Percentiles rank a stretch among this genome's conserved stretches.
Evolutionary conservation across 2,797 vertebrate genomes (phyloP).

Genomic region (Thunnus albacares): DNA sequence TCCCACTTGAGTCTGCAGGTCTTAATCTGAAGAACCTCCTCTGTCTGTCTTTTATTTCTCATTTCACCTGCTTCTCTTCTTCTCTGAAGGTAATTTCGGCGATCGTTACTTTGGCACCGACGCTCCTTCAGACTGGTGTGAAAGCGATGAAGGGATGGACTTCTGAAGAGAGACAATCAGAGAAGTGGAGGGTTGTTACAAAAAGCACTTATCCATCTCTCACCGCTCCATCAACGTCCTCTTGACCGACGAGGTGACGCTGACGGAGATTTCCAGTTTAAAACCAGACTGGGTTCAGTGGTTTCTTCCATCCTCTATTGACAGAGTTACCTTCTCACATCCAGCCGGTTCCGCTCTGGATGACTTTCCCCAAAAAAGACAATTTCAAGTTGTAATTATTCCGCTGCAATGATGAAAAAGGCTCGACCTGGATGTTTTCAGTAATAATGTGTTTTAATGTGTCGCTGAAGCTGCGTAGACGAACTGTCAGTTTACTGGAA

Average conservation of each 20-base stretch:
- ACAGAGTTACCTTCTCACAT: too few species aligned
- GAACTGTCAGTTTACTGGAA: constrained; percentile 18
- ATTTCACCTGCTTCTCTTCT: constrained; percentile 1
- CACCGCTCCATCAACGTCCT: not conserved
- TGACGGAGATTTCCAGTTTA: not conserved
- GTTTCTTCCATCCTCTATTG: not conserved
- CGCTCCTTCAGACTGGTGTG: constrained; percentile 88
- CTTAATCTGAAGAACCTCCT: too few species aligned
- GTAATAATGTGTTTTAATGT: constrained; percentile 12
- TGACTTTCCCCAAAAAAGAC: not conserved
- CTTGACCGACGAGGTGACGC: not conserved
- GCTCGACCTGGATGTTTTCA: not conserved
- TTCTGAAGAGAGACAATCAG: constrained; percentile 71
- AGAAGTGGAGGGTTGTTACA: not conserved
- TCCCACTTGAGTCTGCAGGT: too few species aligned
- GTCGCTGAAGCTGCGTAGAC: not conserved
- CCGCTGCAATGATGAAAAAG: not conserved
- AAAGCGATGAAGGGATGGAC: constrained; percentile 89
- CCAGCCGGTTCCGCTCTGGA: not conserved
- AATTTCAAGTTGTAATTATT: not conserved
- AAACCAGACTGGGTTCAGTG: not conserved
- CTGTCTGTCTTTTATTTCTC: not conserved
- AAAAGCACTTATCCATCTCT: constrained; percentile 35
- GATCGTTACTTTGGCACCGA: constrained; percentile 95
- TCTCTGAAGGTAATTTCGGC: constrained; percentile 90